A percentile compares a stretch with the other conserved stretches of the same genome.
phyloP scores from a whole-genome alignment of 2,888 invertebrate genomes.

The Perdita meconis region DNA sequence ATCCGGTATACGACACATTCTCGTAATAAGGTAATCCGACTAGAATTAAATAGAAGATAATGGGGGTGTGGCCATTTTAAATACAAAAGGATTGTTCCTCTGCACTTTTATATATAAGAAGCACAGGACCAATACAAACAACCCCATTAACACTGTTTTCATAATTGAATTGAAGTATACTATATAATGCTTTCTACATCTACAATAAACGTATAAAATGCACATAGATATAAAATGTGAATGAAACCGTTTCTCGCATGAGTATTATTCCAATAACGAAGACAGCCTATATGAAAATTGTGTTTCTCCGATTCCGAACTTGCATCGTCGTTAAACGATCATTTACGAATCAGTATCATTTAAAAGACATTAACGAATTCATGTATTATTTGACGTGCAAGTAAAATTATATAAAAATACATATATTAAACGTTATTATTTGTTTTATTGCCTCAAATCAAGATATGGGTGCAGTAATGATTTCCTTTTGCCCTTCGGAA shows the following conservation, averaged over 20 bases:
- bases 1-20: conserved; percentile 48
- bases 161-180: conserved; percentile 58
- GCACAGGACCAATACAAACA: conserved; percentile 63
- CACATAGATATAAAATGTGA: conserved; percentile 59
- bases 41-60: conserved; percentile 50
- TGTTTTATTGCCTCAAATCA: conserved; percentile 26
- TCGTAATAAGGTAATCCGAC: conserved; percentile 51
- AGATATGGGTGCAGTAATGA: neutral
- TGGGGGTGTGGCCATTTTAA: conserved; percentile 51
- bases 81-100: conserved; percentile 62
- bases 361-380: conserved; percentile 41
- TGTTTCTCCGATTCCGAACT: conserved; percentile 57
- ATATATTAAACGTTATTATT: conserved; percentile 32
- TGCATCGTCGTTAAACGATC: conserved; percentile 49
- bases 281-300: conserved; percentile 44
- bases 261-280: conserved; percentile 62
- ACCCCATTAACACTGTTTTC: conserved; percentile 63
- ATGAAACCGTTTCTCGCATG: conserved; percentile 52
- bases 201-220: conserved; percentile 53
- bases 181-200: conserved; percentile 65
- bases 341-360: conserved; percentile 49
- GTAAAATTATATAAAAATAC: conserved; percentile 52
- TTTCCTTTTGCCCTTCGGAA: neutral
- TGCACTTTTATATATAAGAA: conserved; percentile 71
- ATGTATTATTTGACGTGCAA: conserved; percentile 52